Percentiles rank a stretch among this genome's conserved stretches.
Evolutionary conservation across 2,888 invertebrate species (phyloP).

Genomic region (Apamea monoglypha): DNA sequence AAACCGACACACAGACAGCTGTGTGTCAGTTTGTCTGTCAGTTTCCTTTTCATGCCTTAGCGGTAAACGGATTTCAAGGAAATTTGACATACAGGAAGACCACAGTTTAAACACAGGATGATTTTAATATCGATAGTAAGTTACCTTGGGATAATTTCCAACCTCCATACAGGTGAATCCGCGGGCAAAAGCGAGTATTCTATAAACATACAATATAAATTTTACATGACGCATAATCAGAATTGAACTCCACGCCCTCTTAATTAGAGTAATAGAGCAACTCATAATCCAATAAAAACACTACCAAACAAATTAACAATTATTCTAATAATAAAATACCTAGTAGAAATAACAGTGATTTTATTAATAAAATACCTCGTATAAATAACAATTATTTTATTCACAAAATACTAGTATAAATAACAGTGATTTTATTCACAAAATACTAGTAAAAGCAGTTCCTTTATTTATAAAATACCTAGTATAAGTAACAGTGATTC

Average conservation of each 20-base stretch:
- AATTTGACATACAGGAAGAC: too few species aligned
- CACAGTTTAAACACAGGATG: too few species aligned
- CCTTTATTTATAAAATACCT: too few species aligned
- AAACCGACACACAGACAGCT: too few species aligned
- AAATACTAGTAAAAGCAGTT: too few species aligned
- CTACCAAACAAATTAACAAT: not conserved
- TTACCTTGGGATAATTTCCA: not conserved
- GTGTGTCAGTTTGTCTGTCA: too few species aligned
- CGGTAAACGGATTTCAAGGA: too few species aligned
- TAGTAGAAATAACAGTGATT: not conserved
- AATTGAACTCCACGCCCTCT: not conserved
- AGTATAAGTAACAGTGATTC: not conserved
- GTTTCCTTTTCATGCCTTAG: too few species aligned
- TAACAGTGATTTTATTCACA: not conserved
- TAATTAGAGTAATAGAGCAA: not conserved
- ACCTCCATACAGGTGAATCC: not conserved
- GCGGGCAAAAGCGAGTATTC: not conserved
- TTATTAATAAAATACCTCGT: too few species aligned
- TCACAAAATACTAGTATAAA: conserved; percentile 1
- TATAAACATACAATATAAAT: not conserved
- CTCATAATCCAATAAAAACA: not conserved
- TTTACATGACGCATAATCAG: not conserved
- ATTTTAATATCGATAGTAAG: too few species aligned
- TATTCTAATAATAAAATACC: too few species aligned
- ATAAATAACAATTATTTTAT: not conserved